Evolutionary conservation across 2,797 vertebrate genomes (phyloP), one percentile per base, ranked within the genome.

Genomic region (Leptatherina wallacei): DNA sequence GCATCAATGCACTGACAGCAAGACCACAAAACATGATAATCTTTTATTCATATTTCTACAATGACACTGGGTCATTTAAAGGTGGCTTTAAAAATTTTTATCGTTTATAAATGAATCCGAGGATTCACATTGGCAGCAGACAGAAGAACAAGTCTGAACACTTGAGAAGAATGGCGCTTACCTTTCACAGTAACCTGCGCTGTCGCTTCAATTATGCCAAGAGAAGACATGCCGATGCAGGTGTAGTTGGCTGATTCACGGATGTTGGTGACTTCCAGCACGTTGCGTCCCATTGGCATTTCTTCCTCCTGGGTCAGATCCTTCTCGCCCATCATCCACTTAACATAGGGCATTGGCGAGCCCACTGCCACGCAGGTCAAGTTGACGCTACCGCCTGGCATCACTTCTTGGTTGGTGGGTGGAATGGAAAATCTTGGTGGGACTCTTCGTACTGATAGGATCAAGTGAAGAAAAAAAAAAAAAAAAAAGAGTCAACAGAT

Each of bases 121-220:
- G 18, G 30, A 42, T 8, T 71, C 16, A 49, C 33, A 67, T 47
- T 32, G 55, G 44, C 55, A 62, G 20, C 11, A 36, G 57, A 57
- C 0, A 18, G 5, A 60, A 14, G 16, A 51, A 44, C 20, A 22
- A 14, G 36, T 61, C 14, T 20, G 29, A 40, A 51, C 6, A 22
- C 3, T 13, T 24, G 16, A 10, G 16, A 29, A 6, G 14, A 27
- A 1, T 4, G 29, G 20, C 2, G 33, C 96, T 96, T 82, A 98
- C 97, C 97, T 94, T 99, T 99, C 87, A 99, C 97, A 0, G 96
- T 96, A 92, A 99, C 97, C 91, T 99, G 97, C 7, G 97, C 97
- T 0, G 96, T 96, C 0, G 97, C 96, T 58, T 98, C 96, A 0
- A 99, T 99, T 86, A 97, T 95, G n/a, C 97, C 97, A 89, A 99